A percentile compares a stretch with the other conserved stretches of the same genome.
Conservation (phyloP, 2,797 vertebrate genomes). For the Urocyon cinereoargenteus region DNA sequence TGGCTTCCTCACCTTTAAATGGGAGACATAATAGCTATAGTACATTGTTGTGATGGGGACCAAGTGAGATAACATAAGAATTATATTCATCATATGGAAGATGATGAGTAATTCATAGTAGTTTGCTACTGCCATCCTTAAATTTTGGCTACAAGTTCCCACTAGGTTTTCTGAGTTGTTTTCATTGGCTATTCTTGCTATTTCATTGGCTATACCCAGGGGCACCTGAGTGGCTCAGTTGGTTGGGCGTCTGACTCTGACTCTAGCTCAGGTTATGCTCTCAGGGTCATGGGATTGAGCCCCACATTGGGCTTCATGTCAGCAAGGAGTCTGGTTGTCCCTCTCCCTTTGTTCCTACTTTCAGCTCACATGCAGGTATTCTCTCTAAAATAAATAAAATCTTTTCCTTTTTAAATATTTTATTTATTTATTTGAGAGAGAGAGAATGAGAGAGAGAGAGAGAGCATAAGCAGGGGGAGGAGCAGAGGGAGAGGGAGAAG, state of each 20-base stretch:
- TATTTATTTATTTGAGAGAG: too few species aligned
- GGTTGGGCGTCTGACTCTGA: neutral
- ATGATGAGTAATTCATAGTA: neutral
- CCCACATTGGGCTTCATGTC: neutral
- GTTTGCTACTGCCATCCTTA: neutral
- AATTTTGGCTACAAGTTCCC: neutral
- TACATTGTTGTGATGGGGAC: neutral
- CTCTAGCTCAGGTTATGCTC: neutral
- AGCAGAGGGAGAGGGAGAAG: too few species aligned
- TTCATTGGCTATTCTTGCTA: neutral
- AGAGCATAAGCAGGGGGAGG: too few species aligned
- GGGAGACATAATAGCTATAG: neutral
- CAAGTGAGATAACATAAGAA: neutral
- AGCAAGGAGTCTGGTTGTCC: neutral
- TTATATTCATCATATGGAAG: neutral
- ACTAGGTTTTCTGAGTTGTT: neutral
- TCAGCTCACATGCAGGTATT: neutral
- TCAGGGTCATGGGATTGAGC: neutral
- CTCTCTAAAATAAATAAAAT: neutral
- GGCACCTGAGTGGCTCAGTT: neutral
- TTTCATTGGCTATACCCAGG: neutral
- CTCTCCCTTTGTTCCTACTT: neutral
- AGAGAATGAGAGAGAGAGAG: too few species aligned
- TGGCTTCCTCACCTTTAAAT: neutral
- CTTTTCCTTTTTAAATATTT: too few species aligned